Evolutionary conservation across 2,113 vertebrate species (phyloP).

Genomic region (Hypocryptadius cinnamomeus): DNA sequence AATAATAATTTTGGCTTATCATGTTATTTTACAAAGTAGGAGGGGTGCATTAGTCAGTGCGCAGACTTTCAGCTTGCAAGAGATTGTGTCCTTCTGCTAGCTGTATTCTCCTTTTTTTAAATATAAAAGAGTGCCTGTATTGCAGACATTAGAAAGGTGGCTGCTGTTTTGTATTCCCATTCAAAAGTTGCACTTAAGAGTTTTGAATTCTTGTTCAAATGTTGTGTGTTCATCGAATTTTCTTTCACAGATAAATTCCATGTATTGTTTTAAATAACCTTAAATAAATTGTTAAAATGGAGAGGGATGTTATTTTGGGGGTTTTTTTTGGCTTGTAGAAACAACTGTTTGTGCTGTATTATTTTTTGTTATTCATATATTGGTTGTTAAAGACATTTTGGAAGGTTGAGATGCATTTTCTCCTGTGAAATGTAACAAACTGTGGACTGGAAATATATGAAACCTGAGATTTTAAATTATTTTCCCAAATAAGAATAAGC

Average conservation of each 20-base stretch:
- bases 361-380: neutral
- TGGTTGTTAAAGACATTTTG: neutral
- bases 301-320: neutral
- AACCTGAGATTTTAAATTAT: neutral
- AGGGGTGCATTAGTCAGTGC: neutral
- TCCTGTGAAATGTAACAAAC: neutral
- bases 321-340: neutral
- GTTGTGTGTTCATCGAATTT: neutral
- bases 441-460: neutral
- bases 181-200: neutral
- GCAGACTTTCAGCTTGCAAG: neutral
- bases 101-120: neutral
- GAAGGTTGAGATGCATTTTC: neutral
- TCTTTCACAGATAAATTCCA: neutral
- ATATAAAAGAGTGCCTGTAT: neutral
- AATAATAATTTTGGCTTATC: neutral
- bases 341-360: neutral
- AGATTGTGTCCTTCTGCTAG: neutral
- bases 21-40: neutral
- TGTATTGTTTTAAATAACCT: neutral
- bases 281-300: neutral
- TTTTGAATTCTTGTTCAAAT: neutral
- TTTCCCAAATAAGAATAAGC: constrained; percentile 13
- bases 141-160: neutral
- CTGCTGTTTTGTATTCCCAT: neutral